Percentiles rank a stretch among this genome's conserved stretches.
Conservation (phyloP, 2,797 vertebrate species). For the Rhinoraja longicauda region DNA sequence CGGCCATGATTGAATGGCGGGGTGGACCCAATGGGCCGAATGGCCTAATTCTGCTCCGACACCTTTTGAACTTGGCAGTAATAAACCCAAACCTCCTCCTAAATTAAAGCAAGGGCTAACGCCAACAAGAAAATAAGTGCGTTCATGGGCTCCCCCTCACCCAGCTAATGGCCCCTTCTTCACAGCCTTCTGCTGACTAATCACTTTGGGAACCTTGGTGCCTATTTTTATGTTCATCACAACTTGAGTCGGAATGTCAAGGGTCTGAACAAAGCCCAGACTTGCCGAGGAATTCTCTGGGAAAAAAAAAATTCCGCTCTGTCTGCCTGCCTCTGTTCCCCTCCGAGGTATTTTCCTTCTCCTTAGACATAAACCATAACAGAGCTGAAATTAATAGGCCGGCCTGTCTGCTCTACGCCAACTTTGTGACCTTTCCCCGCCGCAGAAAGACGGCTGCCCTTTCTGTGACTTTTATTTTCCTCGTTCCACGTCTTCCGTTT, state of each 20-base stretch:
- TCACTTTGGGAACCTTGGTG: not conserved
- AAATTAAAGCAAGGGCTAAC: not conserved
- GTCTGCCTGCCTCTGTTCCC: slow-evolving; percentile 24
- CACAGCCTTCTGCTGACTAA: not conserved
- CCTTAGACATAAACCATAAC: slow-evolving; percentile 25
- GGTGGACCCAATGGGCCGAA: too few species aligned
- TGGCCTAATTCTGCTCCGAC: too few species aligned
- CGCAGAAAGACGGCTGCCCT: not conserved
- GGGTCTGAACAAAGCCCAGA: not conserved
- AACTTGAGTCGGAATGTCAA: not conserved
- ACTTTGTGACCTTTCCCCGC: slow-evolving; percentile 1
- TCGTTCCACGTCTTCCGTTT: not conserved
- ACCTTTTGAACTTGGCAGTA: too few species aligned
- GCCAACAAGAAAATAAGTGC: too few species aligned
- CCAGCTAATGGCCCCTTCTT: not conserved
- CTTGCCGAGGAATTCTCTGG: not conserved
- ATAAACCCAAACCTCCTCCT: too few species aligned
- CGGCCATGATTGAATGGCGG: too few species aligned
- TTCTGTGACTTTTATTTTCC: not conserved
- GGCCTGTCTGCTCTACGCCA: not conserved
- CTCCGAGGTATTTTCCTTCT: not conserved
- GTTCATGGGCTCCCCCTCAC: not conserved
- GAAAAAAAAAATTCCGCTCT: not conserved
- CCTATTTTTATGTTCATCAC: slow-evolving; percentile 8
- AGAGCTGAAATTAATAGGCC: slow-evolving; percentile 21